Base-by-base conservation (phyloP, 1,140 invertebrate genomes). In the Aphelinus certus region DNA sequence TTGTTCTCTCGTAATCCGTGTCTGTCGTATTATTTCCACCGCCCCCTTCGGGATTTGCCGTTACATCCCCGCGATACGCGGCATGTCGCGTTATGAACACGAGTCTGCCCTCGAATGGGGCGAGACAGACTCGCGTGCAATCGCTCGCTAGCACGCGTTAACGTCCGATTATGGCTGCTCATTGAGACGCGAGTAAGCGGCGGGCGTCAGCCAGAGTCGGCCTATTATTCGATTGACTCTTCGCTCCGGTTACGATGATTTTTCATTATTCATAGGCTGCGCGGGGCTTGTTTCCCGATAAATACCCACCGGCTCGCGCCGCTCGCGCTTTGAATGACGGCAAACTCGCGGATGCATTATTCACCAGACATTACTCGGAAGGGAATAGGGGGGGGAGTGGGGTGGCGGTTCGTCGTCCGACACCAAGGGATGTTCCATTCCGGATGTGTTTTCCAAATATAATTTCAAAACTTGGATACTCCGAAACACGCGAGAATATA, bases 111-210 rank as follows among this genome's bases (percentile, higher is more conserved):
- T 65, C 65, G 73, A 75, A 75, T 75, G 61, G 61, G 43, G 7
- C 42, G 42, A 26, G 60, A 42, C 7, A 60, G 68, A 45, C 58
- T 47, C 4, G 51, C 43, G 9, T 26, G 5, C 43, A 43, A 62
- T n/a, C 5, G 60, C 47, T 53, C 10, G 58, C 10, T 9, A 5
- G 6, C 51, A 43, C 51, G 65, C 58, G 56, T 74, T 69, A 74
- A 68, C 65, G 65, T 74, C 72, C 65, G 72, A 74, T 74, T 74
- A 74, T 68, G 53, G 7, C 62, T 63, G 65, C 68, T 74, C 72
- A 74, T 67, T 74, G 72, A 69, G 72, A 68, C 65, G 65, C 63
- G 49, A 61, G 55, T 62, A 10, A 51, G 63, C 63, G 71, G 51
- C 47, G 48, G 58, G 43, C 68, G 57, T 49, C 68, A 42, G n/a